Percentiles rank a stretch among this genome's conserved stretches.
Conservation (phyloP, 1,140 invertebrate genomes). For the Arctopsyche grandis region DNA sequence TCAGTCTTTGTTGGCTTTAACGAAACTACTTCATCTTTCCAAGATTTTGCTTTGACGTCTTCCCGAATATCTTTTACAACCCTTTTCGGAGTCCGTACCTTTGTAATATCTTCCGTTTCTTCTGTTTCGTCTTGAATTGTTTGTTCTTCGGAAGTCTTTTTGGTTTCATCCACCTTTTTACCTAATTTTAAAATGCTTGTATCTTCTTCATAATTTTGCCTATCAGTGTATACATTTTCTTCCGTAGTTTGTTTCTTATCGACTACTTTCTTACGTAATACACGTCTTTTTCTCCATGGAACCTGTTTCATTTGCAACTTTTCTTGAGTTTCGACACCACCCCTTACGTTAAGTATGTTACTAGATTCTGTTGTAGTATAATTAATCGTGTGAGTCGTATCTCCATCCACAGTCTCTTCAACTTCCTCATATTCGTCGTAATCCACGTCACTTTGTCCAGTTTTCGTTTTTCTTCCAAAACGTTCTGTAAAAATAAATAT, state of each 20-base stretch:
- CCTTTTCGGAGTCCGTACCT: not conserved
- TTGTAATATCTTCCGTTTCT: not conserved
- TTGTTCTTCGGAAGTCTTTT: constrained; percentile 45
- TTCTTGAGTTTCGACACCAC: constrained; percentile 50
- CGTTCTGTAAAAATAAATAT: constrained; percentile 43
- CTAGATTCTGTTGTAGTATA: constrained; percentile 43
- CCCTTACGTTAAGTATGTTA: constrained; percentile 50
- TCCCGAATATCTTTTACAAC: constrained; percentile 47
- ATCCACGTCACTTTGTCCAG: constrained; percentile 34
- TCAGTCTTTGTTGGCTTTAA: constrained; percentile 66
- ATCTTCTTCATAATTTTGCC: constrained; percentile 53
- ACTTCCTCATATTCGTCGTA: constrained; percentile 42
- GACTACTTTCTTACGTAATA: constrained; percentile 47
- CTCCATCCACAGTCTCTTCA: constrained; percentile 25
- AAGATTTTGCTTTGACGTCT: constrained; percentile 61
- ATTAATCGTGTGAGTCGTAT: constrained; percentile 23
- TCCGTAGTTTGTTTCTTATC: constrained; percentile 39
- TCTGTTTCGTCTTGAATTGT: constrained; percentile 35
- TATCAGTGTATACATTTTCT: not conserved
- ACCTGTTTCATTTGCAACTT: constrained; percentile 47
- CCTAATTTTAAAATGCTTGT: constrained; percentile 54
- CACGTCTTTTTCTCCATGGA: constrained; percentile 53
- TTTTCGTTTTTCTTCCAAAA: constrained; percentile 45
- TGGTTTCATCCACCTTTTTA: constrained; percentile 53
- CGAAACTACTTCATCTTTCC: constrained; percentile 69